phyloP scores from a whole-genome alignment of 2,888 invertebrate species.

The Drosophila limbata region DNA sequence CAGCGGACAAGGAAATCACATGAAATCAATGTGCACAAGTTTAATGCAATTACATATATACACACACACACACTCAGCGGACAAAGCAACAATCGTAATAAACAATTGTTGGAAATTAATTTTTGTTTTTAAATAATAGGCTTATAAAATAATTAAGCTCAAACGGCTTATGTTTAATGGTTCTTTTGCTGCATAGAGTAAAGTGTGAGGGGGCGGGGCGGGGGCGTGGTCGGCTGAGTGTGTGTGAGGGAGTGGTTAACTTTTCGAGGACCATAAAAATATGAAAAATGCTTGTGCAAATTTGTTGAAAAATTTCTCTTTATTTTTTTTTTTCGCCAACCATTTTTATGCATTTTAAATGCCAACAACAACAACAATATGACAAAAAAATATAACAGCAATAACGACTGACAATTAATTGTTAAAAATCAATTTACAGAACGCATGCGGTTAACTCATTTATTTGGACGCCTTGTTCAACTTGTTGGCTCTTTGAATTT shows the following conservation, averaged over 20 bases:
- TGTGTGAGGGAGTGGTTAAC: conserved; percentile 24
- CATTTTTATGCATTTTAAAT: conserved; percentile 25
- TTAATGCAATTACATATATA: conserved; percentile 55
- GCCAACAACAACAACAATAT: conserved; percentile 25
- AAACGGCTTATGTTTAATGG: conserved; percentile 55
- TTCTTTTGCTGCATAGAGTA: neutral
- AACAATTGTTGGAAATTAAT: conserved; percentile 70
- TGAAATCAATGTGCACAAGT: conserved; percentile 62
- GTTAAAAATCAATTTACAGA: conserved; percentile 70
- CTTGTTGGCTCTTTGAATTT: conserved; percentile 18
- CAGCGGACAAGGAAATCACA: conserved; percentile 51
- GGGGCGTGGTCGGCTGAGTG: neutral
- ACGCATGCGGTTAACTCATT: conserved; percentile 65
- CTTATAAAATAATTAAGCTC: conserved; percentile 73
- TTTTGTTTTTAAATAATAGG: conserved; percentile 70
- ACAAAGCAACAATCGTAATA: conserved; percentile 50
- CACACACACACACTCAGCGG: conserved; percentile 2
- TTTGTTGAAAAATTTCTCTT: conserved; percentile 47
- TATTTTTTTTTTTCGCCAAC: conserved; percentile 37
- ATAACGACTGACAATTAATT: conserved; percentile 59
- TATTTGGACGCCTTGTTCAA: conserved; percentile 40
- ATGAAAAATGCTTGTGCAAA: conserved; percentile 49
- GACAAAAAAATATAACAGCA: conserved; percentile 20
- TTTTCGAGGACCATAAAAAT: conserved; percentile 48
- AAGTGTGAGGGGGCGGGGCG: neutral